Evolutionary conservation across 2,797 vertebrate genomes (phyloP), one percentile per base, ranked within the genome.

Genomic region (Coluber constrictor): DNA sequence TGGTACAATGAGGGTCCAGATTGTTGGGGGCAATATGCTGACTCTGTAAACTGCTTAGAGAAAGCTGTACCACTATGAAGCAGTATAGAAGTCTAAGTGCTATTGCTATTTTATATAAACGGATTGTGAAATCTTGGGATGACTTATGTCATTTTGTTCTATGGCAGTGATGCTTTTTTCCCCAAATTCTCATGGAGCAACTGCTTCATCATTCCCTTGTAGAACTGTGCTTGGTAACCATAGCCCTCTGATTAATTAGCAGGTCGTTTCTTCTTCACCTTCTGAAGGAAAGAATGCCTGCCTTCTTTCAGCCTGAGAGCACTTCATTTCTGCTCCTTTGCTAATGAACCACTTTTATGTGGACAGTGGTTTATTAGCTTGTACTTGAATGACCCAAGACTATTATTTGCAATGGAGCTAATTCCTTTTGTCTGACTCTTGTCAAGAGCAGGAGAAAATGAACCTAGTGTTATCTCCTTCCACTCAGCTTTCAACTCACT

Each of bases 391-490:
- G 95, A 94, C 70, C 18, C 92, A 43, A 74, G 43, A 60, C 11
- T 63, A 56, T 86, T 92, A 95, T 94, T 87, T 54, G 59, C 56
- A 57, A 18, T 15, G 88, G 92, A 94, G 95, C 94, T 86, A 89
- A n/a, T 57, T 83, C 47, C 43, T 47, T 95, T 94, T 93, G 95
- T 10, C 93, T 79, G 87, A 94, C 57, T 88, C 86, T 93, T 93
- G 94, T 95, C 93, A 95, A 94, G 91, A 96, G 95, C 92, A 86
- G 23, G 90, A 94, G 90, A 92, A 90, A 94, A 70, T 43, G 95
- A 92, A 95, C 94, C 87, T 83, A 70, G 93, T 0, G 18, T 90
- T 94, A 74, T 74, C 94, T 94, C 95, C 74, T 94, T 95, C 95
- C 61, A 88, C 13, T 94, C 37, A 1, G 91, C 0, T 47, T 94